These are phyloP conservation scores for human (Homo sapiens) DNA, from an alignment of 2,113 vertebrate species.

Conservation along the genomic window DNA sequence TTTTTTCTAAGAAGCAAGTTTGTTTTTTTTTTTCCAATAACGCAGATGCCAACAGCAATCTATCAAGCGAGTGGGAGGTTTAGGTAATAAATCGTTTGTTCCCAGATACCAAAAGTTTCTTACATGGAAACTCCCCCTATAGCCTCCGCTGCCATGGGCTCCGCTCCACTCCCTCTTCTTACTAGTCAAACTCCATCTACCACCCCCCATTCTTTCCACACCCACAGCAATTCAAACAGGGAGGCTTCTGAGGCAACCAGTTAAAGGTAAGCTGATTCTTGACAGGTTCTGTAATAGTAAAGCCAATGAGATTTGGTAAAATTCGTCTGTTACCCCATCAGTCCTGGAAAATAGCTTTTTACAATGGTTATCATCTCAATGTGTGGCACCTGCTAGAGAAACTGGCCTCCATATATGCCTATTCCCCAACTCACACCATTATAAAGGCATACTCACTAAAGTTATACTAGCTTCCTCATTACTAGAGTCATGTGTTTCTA, in stretches of 20 bases:
- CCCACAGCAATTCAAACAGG: not conserved
- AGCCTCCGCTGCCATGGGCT: not conserved
- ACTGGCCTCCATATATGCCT: not conserved
- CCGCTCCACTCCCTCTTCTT: not conserved
- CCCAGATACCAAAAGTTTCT: conserved; percentile 50
- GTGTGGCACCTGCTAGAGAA: not conserved
- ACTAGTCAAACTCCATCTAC: not conserved
- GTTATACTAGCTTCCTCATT: not conserved
- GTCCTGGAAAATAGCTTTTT: not conserved
- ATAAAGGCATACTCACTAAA: not conserved
- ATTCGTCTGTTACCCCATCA: not conserved
- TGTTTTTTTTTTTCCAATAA: conserved; percentile 2
- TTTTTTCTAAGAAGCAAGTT: conserved; percentile 74
- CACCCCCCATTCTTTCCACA: not conserved
- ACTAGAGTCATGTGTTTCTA: not conserved
- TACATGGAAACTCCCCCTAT: conserved; percentile 14
- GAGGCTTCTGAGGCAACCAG: not conserved
- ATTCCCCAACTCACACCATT: not conserved
- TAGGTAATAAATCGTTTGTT: not conserved
- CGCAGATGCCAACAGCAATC: conserved; percentile 55
- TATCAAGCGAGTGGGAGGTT: conserved; percentile 46
- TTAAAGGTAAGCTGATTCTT: not conserved
- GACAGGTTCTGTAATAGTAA: not conserved
- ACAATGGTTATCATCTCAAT: not conserved
- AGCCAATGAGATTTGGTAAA: not conserved